These are phyloP conservation scores for Thera britannica DNA, from an alignment of 2,888 invertebrate genomes.

Conservation along the genomic window DNA sequence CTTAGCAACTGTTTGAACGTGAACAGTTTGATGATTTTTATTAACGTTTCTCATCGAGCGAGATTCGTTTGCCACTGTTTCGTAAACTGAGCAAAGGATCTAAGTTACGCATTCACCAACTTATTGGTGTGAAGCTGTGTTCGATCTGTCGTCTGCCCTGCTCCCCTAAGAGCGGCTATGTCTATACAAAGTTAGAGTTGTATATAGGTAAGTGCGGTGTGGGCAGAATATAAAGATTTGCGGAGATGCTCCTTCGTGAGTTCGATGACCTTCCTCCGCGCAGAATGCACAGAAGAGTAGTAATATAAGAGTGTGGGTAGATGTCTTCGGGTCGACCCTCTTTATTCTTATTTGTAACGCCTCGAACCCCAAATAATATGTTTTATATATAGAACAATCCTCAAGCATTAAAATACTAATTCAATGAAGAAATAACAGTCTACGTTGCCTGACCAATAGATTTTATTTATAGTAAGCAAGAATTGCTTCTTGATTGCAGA, in stretches of 20 bases:
- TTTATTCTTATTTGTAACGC: conserved; percentile 57
- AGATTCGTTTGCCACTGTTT: conserved; percentile 1
- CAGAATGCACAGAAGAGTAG: conserved; percentile 70
- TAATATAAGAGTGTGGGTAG: conserved; percentile 53
- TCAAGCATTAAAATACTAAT: conserved; percentile 38
- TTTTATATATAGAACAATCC: conserved; percentile 30
- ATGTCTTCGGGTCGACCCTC: conserved; percentile 58
- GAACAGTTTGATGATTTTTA: conserved; percentile 13
- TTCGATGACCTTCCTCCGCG: conserved; percentile 69
- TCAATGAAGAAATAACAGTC: background rate
- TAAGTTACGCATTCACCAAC: conserved; percentile 1
- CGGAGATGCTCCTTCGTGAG: conserved; percentile 70
- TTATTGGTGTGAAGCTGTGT: conserved; percentile 31
- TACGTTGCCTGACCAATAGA: background rate
- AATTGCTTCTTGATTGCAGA: background rate
- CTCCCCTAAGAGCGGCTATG: conserved; percentile 45
- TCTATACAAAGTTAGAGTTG: conserved; percentile 53
- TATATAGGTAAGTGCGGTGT: conserved; percentile 47
- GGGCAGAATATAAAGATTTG: conserved; percentile 72
- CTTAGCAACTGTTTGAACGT: conserved; percentile 25
- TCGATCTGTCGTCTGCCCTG: conserved; percentile 40
- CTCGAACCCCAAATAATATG: conserved; percentile 45
- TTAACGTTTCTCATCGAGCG: conserved; percentile 6
- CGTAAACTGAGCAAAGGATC: conserved; percentile 3
- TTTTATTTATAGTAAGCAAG: background rate